Evolutionary conservation across 2,113 vertebrate genomes (phyloP).

Genomic region (Tamias sibiricus): DNA sequence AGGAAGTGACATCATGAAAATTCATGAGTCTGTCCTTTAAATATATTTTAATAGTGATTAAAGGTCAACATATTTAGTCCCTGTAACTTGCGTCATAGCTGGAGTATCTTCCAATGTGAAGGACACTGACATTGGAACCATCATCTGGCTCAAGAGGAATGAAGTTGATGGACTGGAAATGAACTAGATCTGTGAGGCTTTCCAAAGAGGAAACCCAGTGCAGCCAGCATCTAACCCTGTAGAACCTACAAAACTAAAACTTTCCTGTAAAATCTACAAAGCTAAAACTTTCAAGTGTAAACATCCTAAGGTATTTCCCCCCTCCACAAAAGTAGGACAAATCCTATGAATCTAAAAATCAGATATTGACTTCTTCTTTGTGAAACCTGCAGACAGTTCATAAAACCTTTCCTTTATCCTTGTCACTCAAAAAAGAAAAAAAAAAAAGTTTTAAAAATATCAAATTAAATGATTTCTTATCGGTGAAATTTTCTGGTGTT

Average conservation of each 20-base stretch:
- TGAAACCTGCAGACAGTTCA: not conserved
- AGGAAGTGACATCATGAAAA: not conserved
- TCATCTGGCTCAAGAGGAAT: not conserved
- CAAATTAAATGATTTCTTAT: constrained; percentile 19
- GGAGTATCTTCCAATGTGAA: not conserved
- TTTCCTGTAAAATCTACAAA: constrained; percentile 24
- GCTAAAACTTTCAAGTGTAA: constrained; percentile 30
- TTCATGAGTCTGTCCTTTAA: not conserved
- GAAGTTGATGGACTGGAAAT: constrained; percentile 15
- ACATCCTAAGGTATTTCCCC: not conserved
- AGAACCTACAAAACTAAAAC: constrained; percentile 44
- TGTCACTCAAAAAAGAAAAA: constrained; percentile 23
- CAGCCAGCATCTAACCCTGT: not conserved
- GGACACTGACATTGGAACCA: not conserved
- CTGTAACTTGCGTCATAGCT: not conserved
- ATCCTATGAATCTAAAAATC: constrained; percentile 47
- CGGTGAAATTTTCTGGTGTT: constrained; percentile 12
- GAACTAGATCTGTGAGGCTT: not conserved
- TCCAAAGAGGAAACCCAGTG: not conserved
- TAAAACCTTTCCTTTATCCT: constrained; percentile 55
- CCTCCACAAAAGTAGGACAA: constrained; percentile 29
- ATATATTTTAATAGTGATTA: not conserved
- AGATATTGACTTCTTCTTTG: constrained; percentile 42
- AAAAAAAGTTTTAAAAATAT: not conserved
- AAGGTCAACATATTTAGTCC: not conserved